phyloP scores from a whole-genome alignment of 2,113 vertebrate species.

The Boulengeromyrus knoepffleri region DNA sequence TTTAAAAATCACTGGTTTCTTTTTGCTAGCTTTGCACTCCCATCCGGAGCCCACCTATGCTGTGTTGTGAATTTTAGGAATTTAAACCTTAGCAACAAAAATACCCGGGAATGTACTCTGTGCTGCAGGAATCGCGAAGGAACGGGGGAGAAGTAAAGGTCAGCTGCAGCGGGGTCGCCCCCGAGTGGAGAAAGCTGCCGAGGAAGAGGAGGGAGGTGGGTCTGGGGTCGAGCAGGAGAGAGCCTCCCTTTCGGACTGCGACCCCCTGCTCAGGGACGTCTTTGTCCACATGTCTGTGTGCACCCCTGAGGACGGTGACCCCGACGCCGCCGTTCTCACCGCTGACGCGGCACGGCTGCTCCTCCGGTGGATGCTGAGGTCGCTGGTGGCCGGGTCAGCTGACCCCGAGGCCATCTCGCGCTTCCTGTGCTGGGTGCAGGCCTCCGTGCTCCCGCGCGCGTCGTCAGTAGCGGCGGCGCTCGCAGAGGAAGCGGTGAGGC shows the following conservation, averaged over 20 bases:
- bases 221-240: constrained; percentile 15
- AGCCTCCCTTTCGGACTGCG: constrained; percentile 55
- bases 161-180: constrained; percentile 20
- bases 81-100: neutral
- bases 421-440: constrained; percentile 65
- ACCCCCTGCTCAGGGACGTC: constrained; percentile 54
- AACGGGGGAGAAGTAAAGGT: constrained; percentile 48
- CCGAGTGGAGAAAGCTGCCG: constrained; percentile 33
- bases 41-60: neutral
- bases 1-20: neutral
- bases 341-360: constrained; percentile 38
- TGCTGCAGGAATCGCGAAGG: constrained; percentile 61
- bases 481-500: constrained; percentile 43
- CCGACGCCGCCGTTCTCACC: constrained; percentile 20
- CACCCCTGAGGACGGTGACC: constrained; percentile 21
- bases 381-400: constrained; percentile 41
- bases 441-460: constrained; percentile 36
- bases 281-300: constrained; percentile 66
- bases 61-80: neutral
- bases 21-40: neutral
- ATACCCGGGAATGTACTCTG: neutral
- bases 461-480: constrained; percentile 43
- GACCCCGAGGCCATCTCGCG: constrained; percentile 22
- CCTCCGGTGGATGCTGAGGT: constrained; percentile 65
- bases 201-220: constrained; percentile 21